Evolutionary conservation across 92 coral and sea anemone genomes (phyloP).

Genomic region (Porites rus): DNA sequence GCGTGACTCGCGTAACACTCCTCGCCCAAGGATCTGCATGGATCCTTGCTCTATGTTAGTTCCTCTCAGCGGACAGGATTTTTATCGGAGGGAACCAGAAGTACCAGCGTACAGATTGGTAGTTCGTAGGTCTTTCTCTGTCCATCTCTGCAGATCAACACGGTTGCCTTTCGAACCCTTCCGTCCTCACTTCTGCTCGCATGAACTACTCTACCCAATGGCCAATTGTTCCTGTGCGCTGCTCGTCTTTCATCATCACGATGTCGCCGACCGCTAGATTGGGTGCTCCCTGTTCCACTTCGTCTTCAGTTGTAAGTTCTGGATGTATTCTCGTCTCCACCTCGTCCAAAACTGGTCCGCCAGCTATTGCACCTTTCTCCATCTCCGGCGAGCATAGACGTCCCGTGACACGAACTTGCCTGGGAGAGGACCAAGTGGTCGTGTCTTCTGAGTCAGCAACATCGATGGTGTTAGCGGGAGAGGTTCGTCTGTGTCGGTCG

Average conservation of each 20-base stretch:
- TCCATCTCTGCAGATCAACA: constrained; percentile 1
- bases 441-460: too few species aligned
- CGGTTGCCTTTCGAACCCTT: constrained; percentile 41
- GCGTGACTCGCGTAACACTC: background rate
- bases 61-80: too few species aligned
- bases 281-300: constrained; percentile 25
- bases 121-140: constrained; percentile 18
- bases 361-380: too few species aligned
- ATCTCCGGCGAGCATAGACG: too few species aligned
- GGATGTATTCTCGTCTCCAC: background rate
- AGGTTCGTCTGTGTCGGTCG: too few species aligned
- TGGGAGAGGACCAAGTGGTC: background rate
- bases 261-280: constrained; percentile 46
- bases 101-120: constrained; percentile 17
- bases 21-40: background rate
- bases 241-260: constrained; percentile 32
- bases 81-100: background rate
- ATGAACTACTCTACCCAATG: constrained; percentile 38
- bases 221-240: constrained; percentile 46
- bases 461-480: too few species aligned
- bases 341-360: too few species aligned
- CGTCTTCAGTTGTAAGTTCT: constrained; percentile 20
- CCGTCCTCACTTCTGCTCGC: constrained; percentile 31
- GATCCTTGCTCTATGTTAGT: too few species aligned
- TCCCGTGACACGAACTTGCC: background rate